phyloP scores from a whole-genome alignment of 2,888 invertebrate genomes.

The Ophonus ardosiacus region DNA sequence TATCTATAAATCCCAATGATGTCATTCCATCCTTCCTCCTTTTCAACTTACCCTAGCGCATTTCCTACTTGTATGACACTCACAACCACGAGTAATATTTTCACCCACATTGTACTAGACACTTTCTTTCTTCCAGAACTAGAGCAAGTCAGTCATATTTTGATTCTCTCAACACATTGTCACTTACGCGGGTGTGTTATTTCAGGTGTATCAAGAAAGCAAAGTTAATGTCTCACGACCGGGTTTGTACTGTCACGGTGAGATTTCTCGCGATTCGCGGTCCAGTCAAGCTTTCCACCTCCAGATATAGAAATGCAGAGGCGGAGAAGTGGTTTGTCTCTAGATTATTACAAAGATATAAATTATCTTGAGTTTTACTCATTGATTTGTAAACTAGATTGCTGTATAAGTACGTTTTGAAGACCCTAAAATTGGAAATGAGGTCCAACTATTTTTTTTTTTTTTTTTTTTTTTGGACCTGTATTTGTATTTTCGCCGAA shows the following conservation, averaged over 20 bases:
- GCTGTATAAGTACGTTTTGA: no score
- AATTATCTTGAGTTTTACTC: no score
- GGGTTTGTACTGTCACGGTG: not conserved
- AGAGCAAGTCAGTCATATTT: not conserved
- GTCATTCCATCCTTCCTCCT: conserved; percentile 6
- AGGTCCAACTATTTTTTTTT: no score
- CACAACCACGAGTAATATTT: conserved; percentile 47
- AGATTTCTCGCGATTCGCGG: not conserved
- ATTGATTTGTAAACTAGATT: no score
- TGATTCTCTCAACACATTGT: not conserved
- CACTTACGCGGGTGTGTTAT: not conserved
- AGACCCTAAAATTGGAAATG: no score
- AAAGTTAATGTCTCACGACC: not conserved
- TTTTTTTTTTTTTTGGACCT: no score
- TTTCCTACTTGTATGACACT: conserved; percentile 36
- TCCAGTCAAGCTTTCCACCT: not conserved
- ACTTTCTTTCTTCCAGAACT: not conserved
- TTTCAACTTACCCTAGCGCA: conserved; percentile 43
- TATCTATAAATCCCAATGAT: conserved; percentile 23
- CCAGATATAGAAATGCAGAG: not conserved
- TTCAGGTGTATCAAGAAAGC: not conserved
- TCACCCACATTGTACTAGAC: conserved; percentile 15
- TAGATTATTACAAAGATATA: not conserved
- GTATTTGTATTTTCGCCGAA: no score
- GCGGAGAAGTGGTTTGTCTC: not conserved